phyloP scores from a whole-genome alignment of 2,113 vertebrate genomes.

The Kryptolebias marmoratus region DNA sequence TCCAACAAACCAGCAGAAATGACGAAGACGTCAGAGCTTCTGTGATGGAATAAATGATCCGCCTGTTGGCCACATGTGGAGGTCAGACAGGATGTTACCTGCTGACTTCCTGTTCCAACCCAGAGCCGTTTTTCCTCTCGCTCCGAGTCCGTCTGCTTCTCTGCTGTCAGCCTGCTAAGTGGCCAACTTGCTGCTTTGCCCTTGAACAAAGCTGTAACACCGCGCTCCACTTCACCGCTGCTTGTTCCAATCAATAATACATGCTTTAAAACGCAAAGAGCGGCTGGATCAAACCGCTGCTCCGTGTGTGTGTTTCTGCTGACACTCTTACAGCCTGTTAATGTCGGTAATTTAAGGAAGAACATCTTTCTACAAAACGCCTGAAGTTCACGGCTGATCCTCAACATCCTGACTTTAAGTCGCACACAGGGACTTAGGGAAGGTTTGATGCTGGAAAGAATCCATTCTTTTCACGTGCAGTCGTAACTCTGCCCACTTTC shows the following conservation, averaged over 20 bases:
- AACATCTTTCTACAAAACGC: not conserved
- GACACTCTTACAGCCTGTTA: not conserved
- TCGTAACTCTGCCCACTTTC: too few species aligned
- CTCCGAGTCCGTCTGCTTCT: not conserved
- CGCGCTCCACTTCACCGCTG: slow-evolving; percentile 47
- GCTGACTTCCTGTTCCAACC: not conserved
- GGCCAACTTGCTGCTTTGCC: slow-evolving; percentile 39
- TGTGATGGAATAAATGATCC: too few species aligned
- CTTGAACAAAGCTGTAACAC: slow-evolving; percentile 54
- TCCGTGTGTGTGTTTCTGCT: not conserved
- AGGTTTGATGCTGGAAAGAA: not conserved
- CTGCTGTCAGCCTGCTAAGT: slow-evolving; percentile 37
- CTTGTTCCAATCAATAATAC: slow-evolving; percentile 70
- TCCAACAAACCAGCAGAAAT: too few species aligned
- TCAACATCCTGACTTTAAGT: not conserved
- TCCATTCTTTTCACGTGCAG: too few species aligned
- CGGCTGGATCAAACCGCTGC: not conserved
- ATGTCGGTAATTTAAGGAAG: not conserved
- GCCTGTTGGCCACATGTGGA: too few species aligned
- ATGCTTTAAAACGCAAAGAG: slow-evolving; percentile 49
- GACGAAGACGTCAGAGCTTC: too few species aligned
- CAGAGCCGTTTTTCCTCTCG: not conserved
- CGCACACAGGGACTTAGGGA: not conserved
- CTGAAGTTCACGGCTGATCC: not conserved
- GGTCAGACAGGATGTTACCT: not conserved